Evolutionary conservation across 1,140 invertebrate genomes (phyloP).

Genomic region (Aphis craccivora): DNA sequence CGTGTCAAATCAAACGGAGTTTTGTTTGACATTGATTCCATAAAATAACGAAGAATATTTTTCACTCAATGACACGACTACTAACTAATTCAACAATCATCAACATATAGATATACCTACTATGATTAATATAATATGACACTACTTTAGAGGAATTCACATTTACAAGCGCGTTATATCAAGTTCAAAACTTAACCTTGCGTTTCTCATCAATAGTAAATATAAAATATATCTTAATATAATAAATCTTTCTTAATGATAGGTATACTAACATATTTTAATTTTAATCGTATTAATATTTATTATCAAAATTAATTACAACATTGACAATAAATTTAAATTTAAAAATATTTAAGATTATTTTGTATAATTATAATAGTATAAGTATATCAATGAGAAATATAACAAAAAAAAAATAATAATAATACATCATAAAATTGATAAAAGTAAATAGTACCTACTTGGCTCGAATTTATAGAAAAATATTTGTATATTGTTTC

Average conservation of each 20-base stretch:
- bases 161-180: background rate
- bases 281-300: background rate
- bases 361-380: background rate
- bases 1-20: background rate
- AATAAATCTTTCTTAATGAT: background rate
- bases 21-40: constrained; percentile 20
- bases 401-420: background rate
- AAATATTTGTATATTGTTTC: background rate
- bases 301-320: background rate
- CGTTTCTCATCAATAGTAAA: background rate
- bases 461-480: background rate
- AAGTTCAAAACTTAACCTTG: background rate
- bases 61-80: background rate
- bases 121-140: background rate
- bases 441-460: background rate
- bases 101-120: background rate
- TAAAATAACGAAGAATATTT: background rate
- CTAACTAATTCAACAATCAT: background rate
- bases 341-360: background rate
- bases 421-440: background rate
- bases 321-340: background rate
- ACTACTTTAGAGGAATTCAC: background rate
- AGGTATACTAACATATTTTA: background rate
- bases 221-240: background rate
- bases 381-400: background rate